Conservation (phyloP, 2,888 invertebrate species). For the Empis livida region DNA sequence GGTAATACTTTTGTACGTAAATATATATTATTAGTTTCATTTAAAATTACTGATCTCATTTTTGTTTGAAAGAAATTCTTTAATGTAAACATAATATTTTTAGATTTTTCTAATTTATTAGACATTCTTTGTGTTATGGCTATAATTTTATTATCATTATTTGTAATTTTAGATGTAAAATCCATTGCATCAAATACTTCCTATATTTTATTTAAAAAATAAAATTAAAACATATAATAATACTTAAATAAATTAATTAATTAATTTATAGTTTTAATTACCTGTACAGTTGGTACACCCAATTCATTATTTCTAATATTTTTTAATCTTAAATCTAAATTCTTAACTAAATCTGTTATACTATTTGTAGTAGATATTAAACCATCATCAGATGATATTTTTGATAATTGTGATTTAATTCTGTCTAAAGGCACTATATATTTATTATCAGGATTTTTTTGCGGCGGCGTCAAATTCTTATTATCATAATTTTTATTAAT, state of each 20-base stretch:
- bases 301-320: conserved; percentile 32
- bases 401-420: no score
- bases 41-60: conserved; percentile 18
- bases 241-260: neutral
- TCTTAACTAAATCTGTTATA: conserved; percentile 18
- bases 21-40: neutral
- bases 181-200: conserved; percentile 34
- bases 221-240: neutral
- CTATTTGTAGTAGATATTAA: neutral
- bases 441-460: no score
- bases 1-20: conserved; percentile 18
- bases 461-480: no score
- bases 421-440: no score
- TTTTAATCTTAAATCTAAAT: conserved; percentile 25
- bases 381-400: neutral
- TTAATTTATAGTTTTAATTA: conserved; percentile 14
- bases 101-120: conserved; percentile 26
- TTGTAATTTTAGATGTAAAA: conserved; percentile 16
- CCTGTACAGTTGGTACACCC: conserved; percentile 31
- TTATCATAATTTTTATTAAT: no score
- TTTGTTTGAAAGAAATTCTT: conserved; percentile 25
- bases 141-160: conserved; percentile 8
- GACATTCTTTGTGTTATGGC: conserved; percentile 19
- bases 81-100: conserved; percentile 25
- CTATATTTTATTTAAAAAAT: conserved; percentile 17